These are phyloP conservation scores for Caradrina kadenii DNA, from an alignment of 2,888 invertebrate genomes.

Conservation along the genomic window DNA sequence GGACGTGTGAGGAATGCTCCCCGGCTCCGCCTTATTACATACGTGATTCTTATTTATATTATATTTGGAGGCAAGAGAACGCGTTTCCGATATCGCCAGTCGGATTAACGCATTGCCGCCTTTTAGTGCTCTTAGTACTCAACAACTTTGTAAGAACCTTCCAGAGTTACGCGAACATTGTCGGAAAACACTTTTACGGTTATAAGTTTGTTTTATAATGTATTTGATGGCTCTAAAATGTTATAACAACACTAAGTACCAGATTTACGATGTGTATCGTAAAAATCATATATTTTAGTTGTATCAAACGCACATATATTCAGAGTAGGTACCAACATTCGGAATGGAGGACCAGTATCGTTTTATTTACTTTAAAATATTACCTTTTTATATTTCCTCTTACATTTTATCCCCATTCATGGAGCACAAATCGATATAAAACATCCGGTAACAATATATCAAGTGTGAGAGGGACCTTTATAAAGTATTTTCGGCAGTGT, in stretches of 20 bases:
- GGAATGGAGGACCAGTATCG: conserved; percentile 34
- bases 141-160: conserved; percentile 80
- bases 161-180: conserved; percentile 71
- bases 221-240: conserved; percentile 63
- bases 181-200: conserved; percentile 64
- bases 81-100: conserved; percentile 81
- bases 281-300: conserved; percentile 57
- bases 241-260: conserved; percentile 50
- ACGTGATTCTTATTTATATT: conserved; percentile 91
- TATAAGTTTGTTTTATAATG: conserved; percentile 66
- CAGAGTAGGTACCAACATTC: conserved; percentile 25
- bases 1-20: conserved; percentile 88
- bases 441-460: conserved; percentile 82
- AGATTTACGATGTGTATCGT: conserved; percentile 56
- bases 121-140: conserved; percentile 80
- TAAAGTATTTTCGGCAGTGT: conserved; percentile 80
- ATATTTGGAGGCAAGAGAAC: conserved; percentile 76
- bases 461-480: conserved; percentile 75
- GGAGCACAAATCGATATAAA: conserved; percentile 79
- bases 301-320: conserved; percentile 49
- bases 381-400: conserved; percentile 63
- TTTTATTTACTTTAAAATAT: conserved; percentile 61
- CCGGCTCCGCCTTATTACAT: conserved; percentile 85
- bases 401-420: conserved; percentile 70
- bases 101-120: conserved; percentile 83